A percentile compares a stretch with the other conserved stretches of the same genome.
phyloP scores from a whole-genome alignment of 1,140 invertebrate species.

The Leptoteleia sp. region DNA sequence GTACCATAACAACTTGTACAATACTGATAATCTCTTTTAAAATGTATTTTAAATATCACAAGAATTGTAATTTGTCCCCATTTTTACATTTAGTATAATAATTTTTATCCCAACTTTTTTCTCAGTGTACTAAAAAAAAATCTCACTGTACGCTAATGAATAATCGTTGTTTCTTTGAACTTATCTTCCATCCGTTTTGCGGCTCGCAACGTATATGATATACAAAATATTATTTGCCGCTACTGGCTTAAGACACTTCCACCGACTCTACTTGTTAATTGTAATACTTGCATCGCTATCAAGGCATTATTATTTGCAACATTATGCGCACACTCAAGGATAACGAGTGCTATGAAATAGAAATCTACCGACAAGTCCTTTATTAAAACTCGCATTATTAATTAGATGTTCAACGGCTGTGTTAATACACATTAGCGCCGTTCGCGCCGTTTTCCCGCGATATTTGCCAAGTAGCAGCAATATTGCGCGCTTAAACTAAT shows the following conservation, averaged over 20 bases:
- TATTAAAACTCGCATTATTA: constrained; percentile 55
- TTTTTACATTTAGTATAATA: too few species aligned
- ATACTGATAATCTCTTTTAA: too few species aligned
- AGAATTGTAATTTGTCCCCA: too few species aligned
- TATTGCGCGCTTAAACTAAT: constrained; percentile 11
- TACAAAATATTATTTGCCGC: constrained; percentile 29
- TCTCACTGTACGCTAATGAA: neutral
- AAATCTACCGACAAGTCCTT: constrained; percentile 52
- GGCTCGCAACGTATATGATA: constrained; percentile 9
- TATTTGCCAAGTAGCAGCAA: constrained; percentile 28
- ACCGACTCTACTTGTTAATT: too few species aligned
- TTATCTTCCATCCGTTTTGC: constrained; percentile 9
- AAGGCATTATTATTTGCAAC: constrained; percentile 56
- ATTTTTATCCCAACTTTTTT: too few species aligned
- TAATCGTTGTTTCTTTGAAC: neutral
- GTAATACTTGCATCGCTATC: constrained; percentile 46
- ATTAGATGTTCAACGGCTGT: constrained; percentile 56
- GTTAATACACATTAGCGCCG: constrained; percentile 2
- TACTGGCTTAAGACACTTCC: constrained; percentile 19
- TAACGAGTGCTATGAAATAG: constrained; percentile 51
- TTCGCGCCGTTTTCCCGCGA: constrained; percentile 13
- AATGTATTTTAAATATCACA: too few species aligned
- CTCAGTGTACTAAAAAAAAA: too few species aligned
- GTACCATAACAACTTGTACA: too few species aligned
- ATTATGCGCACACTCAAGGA: constrained; percentile 61